Conservation (phyloP, 2,113 vertebrate species). For the Candoia aspera region DNA sequence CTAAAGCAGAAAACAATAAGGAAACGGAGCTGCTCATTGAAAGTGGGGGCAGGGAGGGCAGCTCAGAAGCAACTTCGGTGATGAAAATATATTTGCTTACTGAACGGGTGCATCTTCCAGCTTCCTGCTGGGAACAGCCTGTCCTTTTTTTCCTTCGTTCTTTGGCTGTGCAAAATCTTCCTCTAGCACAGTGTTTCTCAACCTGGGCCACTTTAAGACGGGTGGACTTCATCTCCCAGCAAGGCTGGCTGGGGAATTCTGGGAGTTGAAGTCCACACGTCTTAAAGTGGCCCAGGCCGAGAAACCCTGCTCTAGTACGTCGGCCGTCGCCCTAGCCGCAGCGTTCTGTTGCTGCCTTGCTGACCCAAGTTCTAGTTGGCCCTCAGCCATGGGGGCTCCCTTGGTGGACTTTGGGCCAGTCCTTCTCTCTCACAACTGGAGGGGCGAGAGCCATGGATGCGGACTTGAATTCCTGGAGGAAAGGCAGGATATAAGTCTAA, state of each 20-base stretch:
- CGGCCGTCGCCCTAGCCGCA: too few species aligned
- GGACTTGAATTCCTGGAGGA: background rate
- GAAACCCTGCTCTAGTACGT: background rate
- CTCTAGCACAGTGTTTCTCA: background rate
- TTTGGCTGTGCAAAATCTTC: background rate
- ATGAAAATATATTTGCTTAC: background rate
- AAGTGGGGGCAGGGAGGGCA: background rate
- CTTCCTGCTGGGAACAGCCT: background rate
- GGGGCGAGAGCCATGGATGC: background rate
- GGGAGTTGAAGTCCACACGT: too few species aligned
- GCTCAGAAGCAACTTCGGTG: background rate
- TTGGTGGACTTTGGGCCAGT: background rate
- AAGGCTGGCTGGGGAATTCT: too few species aligned
- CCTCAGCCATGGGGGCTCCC: background rate
- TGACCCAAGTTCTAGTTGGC: background rate
- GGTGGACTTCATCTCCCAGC: too few species aligned
- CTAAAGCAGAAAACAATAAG: constrained; percentile 10
- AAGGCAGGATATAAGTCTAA: background rate
- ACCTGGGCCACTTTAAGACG: too few species aligned
- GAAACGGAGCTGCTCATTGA: background rate
- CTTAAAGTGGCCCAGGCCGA: too few species aligned
- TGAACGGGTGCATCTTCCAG: background rate
- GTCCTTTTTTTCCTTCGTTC: background rate
- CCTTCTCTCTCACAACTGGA: background rate
- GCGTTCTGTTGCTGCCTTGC: background rate